Evolutionary conservation across 2,113 vertebrate species (phyloP).

Genomic region (Rostratula benghalensis): DNA sequence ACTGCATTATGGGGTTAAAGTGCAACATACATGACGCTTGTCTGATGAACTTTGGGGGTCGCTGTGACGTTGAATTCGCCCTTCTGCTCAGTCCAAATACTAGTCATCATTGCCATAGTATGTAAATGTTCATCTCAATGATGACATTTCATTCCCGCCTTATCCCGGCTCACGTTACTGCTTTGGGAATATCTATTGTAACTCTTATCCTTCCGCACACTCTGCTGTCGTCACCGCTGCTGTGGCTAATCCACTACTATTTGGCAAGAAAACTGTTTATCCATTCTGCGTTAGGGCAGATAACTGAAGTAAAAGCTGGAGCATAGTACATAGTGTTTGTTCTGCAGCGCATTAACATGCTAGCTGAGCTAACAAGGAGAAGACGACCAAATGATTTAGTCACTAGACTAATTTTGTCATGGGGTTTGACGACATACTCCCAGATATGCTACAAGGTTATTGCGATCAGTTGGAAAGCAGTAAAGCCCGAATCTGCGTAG

Average conservation of each 20-base stretch:
- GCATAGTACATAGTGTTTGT: neutral
- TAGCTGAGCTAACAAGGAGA: neutral
- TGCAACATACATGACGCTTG: neutral
- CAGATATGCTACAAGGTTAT: neutral
- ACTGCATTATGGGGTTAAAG: neutral
- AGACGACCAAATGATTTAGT: neutral
- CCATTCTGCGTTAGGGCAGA: neutral
- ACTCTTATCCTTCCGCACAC: neutral
- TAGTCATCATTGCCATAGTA: conserved; percentile 50
- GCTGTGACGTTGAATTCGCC: conserved; percentile 32
- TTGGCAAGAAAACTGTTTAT: conserved; percentile 52
- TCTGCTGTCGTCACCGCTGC: neutral
- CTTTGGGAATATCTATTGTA: conserved; percentile 56
- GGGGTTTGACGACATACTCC: neutral
- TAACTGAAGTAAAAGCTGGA: neutral
- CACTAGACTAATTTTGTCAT: neutral
- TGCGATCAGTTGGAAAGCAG: neutral
- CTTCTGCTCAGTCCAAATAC: conserved; percentile 44
- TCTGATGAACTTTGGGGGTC: neutral
- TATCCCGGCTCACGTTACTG: conserved; percentile 45
- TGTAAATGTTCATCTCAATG: neutral
- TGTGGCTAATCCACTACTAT: conserved; percentile 48
- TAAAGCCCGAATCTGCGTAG: neutral
- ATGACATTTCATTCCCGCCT: conserved; percentile 2
- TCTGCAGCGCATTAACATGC: neutral